Evolutionary conservation across 2,113 vertebrate species (phyloP).

Genomic region (Lophius piscatorius): DNA sequence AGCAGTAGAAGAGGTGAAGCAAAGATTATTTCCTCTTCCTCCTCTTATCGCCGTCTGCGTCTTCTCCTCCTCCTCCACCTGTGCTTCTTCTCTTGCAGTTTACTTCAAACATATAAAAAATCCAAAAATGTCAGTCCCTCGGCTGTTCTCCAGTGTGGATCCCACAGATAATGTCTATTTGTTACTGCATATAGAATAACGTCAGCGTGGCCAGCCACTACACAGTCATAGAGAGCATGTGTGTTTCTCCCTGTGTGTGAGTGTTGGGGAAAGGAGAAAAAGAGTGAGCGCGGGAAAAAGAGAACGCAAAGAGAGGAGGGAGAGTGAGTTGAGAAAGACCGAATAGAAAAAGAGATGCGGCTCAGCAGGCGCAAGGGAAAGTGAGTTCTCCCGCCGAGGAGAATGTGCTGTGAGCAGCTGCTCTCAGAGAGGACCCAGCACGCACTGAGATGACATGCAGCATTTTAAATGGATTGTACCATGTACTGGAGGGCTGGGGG

Average conservation of each 20-base stretch:
- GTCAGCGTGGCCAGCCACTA: conserved; percentile 35
- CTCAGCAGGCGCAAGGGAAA: conserved; percentile 65
- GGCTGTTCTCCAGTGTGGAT: conserved; percentile 23
- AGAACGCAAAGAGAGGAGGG: background rate
- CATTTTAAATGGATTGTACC: conserved; percentile 84
- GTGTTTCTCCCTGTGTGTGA: conserved; percentile 3
- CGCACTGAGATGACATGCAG: conserved; percentile 79
- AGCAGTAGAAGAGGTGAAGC: conserved; percentile 53
- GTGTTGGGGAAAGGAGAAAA: conserved; percentile 22
- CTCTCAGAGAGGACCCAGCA: conserved; percentile 78
- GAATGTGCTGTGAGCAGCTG: conserved; percentile 79
- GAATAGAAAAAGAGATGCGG: conserved; percentile 50
- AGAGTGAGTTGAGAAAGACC: background rate
- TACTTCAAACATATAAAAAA: conserved; percentile 56
- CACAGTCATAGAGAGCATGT: conserved; percentile 38
- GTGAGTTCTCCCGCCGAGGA: conserved; percentile 71
- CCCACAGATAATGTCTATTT: conserved; percentile 56
- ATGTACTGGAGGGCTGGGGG: conserved; percentile 72
- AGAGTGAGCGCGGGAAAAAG: conserved; percentile 27
- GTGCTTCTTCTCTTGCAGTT: conserved; percentile 57
- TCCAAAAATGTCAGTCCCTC: conserved; percentile 25
- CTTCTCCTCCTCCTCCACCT: conserved; percentile 57
- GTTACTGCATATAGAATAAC: conserved; percentile 57
- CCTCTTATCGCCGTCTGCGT: conserved; percentile 24
- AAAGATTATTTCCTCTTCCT: conserved; percentile 44